Conservation (phyloP, 1,140 invertebrate genomes). For the Asbolus verrucosus region DNA sequence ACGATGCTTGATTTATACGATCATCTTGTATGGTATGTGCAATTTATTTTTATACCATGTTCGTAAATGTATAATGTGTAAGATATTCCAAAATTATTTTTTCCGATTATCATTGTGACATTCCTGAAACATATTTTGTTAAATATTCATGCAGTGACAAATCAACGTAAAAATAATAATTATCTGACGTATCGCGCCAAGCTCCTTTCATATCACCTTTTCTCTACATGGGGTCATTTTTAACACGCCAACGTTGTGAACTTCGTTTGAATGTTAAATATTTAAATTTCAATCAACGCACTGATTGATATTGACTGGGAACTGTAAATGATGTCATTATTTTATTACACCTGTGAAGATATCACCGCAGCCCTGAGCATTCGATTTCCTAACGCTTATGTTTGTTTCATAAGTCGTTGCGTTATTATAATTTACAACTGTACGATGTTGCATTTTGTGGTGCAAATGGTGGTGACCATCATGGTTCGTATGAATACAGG, state of each 20-base stretch:
- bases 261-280: background rate
- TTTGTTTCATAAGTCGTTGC: background rate
- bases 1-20: conserved; percentile 1
- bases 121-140: background rate
- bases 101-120: too few species aligned
- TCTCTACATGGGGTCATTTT: background rate
- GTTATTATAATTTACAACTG: background rate
- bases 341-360: background rate
- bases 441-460: conserved; percentile 1
- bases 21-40: conserved; percentile 11
- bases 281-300: background rate
- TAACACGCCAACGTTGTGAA: conserved; percentile 1
- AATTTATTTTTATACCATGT: background rate
- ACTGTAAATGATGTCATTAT: too few species aligned
- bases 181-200: background rate
- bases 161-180: background rate
- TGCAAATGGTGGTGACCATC: conserved; percentile 14
- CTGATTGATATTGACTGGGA: too few species aligned
- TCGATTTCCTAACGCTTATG: conserved; percentile 3
- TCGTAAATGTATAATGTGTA: background rate
- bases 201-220: background rate
- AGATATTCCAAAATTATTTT: too few species aligned
- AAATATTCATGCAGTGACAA: background rate
- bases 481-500: conserved; percentile 13
- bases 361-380: too few species aligned